phyloP scores from a whole-genome alignment of 2,797 vertebrate genomes.

The Argyrosomus regius region DNA sequence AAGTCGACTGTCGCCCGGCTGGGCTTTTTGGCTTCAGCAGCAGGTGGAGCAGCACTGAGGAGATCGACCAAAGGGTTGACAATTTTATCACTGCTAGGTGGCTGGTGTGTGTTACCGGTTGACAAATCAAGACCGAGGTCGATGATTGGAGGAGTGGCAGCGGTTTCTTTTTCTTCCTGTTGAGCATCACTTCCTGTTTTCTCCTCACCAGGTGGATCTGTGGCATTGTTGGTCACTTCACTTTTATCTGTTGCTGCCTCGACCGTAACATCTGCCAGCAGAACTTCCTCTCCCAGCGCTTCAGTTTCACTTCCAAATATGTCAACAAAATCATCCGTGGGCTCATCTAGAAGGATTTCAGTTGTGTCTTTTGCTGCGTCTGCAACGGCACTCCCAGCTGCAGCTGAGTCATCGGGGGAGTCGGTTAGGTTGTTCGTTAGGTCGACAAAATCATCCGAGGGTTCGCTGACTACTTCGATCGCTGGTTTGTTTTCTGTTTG shows the following conservation, averaged over 20 bases:
- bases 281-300: constrained; percentile 41
- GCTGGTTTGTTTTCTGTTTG: constrained; percentile 47
- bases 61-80: constrained; percentile 70
- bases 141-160: constrained; percentile 39
- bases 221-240: constrained; percentile 19
- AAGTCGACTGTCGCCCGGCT: constrained; percentile 57
- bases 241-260: constrained; percentile 20
- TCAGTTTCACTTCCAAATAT: constrained; percentile 73
- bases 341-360: constrained; percentile 54
- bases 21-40: constrained; percentile 43
- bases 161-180: constrained; percentile 48
- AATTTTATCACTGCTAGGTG: constrained; percentile 12
- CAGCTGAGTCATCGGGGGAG: constrained; percentile 9
- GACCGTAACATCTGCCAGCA: constrained; percentile 29
- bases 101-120: background rate
- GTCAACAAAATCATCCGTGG: constrained; percentile 74
- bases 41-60: constrained; percentile 18
- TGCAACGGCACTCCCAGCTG: background rate
- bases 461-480: constrained; percentile 40
- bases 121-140: constrained; percentile 40
- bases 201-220: constrained; percentile 26
- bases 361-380: constrained; percentile 25
- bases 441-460: constrained; percentile 74
- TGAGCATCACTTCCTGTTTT: constrained; percentile 30
- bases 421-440: constrained; percentile 62